Evolutionary conservation across 1,140 invertebrate genomes (phyloP).

Genomic region (Cylas formicarius): DNA sequence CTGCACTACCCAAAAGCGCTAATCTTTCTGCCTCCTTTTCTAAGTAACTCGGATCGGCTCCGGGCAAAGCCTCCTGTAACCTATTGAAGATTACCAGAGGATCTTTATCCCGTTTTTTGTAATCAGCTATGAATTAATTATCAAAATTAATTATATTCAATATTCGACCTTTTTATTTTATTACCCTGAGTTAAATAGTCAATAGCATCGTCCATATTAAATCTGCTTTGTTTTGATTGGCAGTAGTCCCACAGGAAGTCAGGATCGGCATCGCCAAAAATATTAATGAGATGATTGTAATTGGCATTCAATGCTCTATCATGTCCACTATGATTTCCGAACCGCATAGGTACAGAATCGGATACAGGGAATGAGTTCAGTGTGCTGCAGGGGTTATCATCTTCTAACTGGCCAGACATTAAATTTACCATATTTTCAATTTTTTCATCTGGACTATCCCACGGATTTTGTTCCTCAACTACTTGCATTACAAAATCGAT

Average conservation of each 20-base stretch:
- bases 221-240: conserved; percentile 35
- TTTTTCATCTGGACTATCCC: conserved; percentile 11
- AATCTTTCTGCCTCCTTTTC: conserved; percentile 35
- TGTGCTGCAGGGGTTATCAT: background rate
- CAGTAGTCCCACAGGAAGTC: conserved; percentile 28
- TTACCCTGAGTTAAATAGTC: conserved; percentile 29
- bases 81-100: conserved; percentile 38
- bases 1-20: conserved; percentile 23
- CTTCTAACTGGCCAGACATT: conserved; percentile 12
- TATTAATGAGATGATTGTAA: conserved; percentile 12
- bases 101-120: conserved; percentile 17
- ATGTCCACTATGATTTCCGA: background rate
- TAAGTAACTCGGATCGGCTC: conserved; percentile 50
- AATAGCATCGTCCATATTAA: conserved; percentile 21
- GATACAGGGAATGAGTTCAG: background rate
- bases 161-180: background rate
- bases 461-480: conserved; percentile 19
- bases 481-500: conserved; percentile 19
- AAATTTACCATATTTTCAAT: conserved; percentile 27
- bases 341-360: background rate
- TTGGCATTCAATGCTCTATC: conserved; percentile 3
- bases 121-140: conserved; percentile 8
- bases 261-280: conserved; percentile 41
- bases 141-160: background rate
- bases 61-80: conserved; percentile 39